phyloP scores from a whole-genome alignment of 2,888 invertebrate species.

The Schrankia costaestrigalis region DNA sequence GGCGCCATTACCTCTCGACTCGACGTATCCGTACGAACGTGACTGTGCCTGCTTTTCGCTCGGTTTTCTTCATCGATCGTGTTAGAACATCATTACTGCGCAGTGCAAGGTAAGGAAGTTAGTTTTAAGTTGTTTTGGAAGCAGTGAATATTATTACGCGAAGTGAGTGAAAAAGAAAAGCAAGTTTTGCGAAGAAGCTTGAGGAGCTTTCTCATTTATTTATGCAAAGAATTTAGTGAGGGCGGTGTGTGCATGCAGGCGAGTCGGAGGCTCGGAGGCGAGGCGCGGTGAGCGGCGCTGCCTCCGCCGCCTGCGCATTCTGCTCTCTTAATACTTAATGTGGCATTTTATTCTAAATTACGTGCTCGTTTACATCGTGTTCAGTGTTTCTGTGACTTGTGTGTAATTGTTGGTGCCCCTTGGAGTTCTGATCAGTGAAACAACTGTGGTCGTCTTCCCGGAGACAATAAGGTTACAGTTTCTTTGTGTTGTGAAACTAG shows the following conservation, averaged over 20 bases:
- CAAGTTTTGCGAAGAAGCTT: conserved; percentile 42
- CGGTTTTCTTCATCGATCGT: conserved; percentile 72
- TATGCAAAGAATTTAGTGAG: conserved; percentile 78
- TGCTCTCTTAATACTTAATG: conserved; percentile 43
- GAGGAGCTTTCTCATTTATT: conserved; percentile 74
- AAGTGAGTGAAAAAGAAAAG: conserved; percentile 55
- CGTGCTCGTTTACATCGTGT: conserved; percentile 43
- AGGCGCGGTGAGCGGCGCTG: conserved; percentile 62
- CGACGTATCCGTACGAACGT: conserved; percentile 74
- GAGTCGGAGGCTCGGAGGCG: conserved; percentile 64
- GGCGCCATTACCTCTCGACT: conserved; percentile 77
- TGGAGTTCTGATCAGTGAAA: conserved; percentile 44
- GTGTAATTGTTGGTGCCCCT: conserved; percentile 53
- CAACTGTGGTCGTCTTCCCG: conserved; percentile 28
- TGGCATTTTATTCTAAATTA: conserved; percentile 62
- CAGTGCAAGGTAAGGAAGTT: conserved; percentile 75
- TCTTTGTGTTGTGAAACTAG: conserved; percentile 64
- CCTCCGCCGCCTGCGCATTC: conserved; percentile 72
- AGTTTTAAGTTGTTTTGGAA: conserved; percentile 63
- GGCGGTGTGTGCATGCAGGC: conserved; percentile 71
- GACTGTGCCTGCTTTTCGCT: conserved; percentile 72
- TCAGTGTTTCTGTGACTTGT: conserved; percentile 61
- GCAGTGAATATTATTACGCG: conserved; percentile 57
- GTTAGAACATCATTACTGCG: conserved; percentile 75
- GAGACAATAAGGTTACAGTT: conserved; percentile 49